phyloP scores from a whole-genome alignment of 2,888 invertebrate species.

The Mesorhabditis spiculigera region DNA sequence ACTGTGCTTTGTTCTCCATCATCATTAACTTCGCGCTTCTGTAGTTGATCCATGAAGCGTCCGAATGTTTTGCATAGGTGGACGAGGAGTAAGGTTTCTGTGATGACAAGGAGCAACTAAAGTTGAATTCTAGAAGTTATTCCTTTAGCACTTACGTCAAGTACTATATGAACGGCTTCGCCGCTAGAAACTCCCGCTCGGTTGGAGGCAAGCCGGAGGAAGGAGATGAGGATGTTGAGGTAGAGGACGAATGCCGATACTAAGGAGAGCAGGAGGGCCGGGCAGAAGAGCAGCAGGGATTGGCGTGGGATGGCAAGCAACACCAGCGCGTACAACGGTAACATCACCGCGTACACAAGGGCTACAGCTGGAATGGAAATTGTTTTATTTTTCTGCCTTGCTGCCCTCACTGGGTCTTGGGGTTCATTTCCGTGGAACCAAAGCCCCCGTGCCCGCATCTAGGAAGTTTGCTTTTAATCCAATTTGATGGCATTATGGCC shows the following conservation, averaged over 20 bases:
- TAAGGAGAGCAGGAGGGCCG: slow-evolving; percentile 1
- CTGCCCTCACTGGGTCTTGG: too few relatives aligned
- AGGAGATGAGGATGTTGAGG: slow-evolving; percentile 6
- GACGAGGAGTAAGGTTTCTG: not conserved
- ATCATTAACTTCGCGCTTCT: not conserved
- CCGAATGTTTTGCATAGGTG: slow-evolving; percentile 4
- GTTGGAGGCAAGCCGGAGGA: not conserved
- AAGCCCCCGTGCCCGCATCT: too few relatives aligned
- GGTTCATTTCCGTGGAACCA: too few relatives aligned
- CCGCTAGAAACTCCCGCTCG: not conserved
- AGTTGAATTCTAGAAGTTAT: not conserved
- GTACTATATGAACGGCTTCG: not conserved
- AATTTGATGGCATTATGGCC: too few relatives aligned
- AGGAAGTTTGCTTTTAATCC: too few relatives aligned
- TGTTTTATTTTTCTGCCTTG: too few relatives aligned
- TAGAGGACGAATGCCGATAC: not conserved
- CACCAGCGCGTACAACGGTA: not conserved
- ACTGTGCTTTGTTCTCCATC: not conserved
- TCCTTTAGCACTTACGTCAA: not conserved
- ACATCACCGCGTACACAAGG: slow-evolving; percentile 4
- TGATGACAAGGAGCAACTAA: not conserved
- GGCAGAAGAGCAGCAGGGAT: not conserved
- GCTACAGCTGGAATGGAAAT: not conserved
- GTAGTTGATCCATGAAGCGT: not conserved
- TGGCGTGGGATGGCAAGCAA: not conserved